Conservation (phyloP, 2,888 invertebrate genomes). For the Diaprepes abbreviatus region DNA sequence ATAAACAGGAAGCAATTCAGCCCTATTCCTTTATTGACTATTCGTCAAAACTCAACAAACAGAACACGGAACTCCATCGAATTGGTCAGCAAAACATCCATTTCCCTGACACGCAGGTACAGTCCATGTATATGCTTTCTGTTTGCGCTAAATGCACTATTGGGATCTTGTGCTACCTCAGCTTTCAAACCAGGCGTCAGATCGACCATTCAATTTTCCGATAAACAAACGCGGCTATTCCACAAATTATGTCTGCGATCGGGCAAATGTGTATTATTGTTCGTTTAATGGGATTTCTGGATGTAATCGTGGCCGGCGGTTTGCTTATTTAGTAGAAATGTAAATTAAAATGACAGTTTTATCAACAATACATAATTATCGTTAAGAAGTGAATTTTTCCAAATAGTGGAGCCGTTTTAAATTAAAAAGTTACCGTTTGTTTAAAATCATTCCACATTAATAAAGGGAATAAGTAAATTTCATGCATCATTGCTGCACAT, state of each 20-base stretch:
- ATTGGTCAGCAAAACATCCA: background rate
- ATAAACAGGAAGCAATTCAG: too few species aligned
- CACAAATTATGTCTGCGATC: conserved; percentile 32
- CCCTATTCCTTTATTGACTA: too few species aligned
- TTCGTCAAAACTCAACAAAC: too few species aligned
- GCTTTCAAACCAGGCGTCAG: conserved; percentile 11
- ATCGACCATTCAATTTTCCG: conserved; percentile 1
- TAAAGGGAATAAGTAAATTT: too few species aligned
- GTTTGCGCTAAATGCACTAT: conserved; percentile 6
- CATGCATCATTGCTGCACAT: too few species aligned
- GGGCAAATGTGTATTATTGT: conserved; percentile 31
- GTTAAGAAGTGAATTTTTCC: too few species aligned
- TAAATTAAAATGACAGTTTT: conserved; percentile 32
- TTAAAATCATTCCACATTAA: too few species aligned
- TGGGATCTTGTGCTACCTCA: conserved; percentile 11
- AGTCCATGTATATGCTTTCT: background rate
- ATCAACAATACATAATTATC: too few species aligned
- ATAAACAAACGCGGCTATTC: conserved; percentile 8
- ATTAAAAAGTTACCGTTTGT: too few species aligned
- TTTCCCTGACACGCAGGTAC: conserved; percentile 7
- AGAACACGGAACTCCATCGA: too few species aligned
- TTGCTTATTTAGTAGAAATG: conserved; percentile 27
- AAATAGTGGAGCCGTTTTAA: too few species aligned
- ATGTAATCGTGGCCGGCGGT: conserved; percentile 33
- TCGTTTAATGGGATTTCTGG: conserved; percentile 35